Conservation (phyloP, 1,140 invertebrate genomes). For the Eulimnadia texana region DNA sequence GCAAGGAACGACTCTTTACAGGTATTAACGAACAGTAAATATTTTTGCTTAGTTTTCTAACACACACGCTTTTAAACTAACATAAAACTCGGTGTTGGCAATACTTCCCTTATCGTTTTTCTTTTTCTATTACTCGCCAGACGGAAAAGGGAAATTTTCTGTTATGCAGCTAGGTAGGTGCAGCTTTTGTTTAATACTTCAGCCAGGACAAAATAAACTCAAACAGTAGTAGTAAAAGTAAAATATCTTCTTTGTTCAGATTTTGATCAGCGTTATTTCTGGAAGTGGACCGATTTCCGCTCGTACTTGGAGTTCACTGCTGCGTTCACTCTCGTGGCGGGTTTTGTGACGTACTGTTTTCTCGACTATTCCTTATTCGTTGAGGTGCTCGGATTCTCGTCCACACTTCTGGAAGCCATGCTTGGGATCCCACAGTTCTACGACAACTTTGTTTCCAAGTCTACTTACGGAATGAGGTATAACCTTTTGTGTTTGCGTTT, state of each 20-base stretch:
- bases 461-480: conserved; percentile 93
- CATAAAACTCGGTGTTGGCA: too few species aligned
- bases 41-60: too few species aligned
- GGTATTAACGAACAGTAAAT: conserved; percentile 54
- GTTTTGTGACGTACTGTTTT: conserved; percentile 74
- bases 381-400: conserved; percentile 78
- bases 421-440: conserved; percentile 84
- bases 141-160: too few species aligned
- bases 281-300: conserved; percentile 97
- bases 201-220: too few species aligned
- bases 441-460: conserved; percentile 74
- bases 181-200: too few species aligned
- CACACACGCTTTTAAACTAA: too few species aligned
- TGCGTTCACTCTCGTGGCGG: conserved; percentile 64
- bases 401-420: conserved; percentile 92
- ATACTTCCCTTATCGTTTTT: too few species aligned
- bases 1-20: conserved; percentile 59
- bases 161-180: too few species aligned
- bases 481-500: too few species aligned
- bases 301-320: conserved; percentile 89
- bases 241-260: conserved; percentile 39
- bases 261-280: conserved; percentile 83
- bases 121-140: too few species aligned
- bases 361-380: conserved; percentile 65
- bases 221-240: too few species aligned